These are phyloP conservation scores for Coccyzus lansbergi DNA, from an alignment of 2,797 vertebrate genomes.

Conservation along the genomic window DNA sequence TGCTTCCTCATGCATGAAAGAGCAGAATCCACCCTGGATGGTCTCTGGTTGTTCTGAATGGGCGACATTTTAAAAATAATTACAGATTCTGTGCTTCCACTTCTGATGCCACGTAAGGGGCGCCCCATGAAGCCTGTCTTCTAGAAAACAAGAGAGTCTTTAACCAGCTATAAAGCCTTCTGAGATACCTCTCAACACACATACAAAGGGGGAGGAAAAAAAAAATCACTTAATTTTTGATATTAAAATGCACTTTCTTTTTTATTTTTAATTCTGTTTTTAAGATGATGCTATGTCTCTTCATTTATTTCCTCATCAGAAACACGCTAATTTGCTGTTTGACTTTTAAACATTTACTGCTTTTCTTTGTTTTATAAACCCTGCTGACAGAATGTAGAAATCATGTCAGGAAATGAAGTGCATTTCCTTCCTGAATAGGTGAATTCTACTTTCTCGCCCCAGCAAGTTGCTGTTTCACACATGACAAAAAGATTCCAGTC, in stretches of 20 bases:
- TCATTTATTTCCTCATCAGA: not conserved
- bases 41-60: not conserved
- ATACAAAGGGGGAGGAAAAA: not conserved
- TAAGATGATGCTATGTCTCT: not conserved
- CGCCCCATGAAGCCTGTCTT: not conserved
- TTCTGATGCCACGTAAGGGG: not conserved
- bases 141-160: not conserved
- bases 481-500: not conserved
- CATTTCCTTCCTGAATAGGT: not conserved
- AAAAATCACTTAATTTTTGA: not conserved
- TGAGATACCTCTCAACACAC: not conserved
- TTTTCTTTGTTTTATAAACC: not conserved
- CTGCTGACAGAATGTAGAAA: not conserved
- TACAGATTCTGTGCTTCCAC: not conserved
- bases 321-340: not conserved
- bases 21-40: not conserved
- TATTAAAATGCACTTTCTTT: not conserved
- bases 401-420: not conserved
- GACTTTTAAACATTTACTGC: not conserved
- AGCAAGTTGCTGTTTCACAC: slow-evolving; percentile 3
- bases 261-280: not conserved
- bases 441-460: not conserved
- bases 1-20: not conserved
- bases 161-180: not conserved
- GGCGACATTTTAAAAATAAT: not conserved